Evolutionary conservation across 2,797 vertebrate species (phyloP).

Genomic region (Buceros bicornis): DNA sequence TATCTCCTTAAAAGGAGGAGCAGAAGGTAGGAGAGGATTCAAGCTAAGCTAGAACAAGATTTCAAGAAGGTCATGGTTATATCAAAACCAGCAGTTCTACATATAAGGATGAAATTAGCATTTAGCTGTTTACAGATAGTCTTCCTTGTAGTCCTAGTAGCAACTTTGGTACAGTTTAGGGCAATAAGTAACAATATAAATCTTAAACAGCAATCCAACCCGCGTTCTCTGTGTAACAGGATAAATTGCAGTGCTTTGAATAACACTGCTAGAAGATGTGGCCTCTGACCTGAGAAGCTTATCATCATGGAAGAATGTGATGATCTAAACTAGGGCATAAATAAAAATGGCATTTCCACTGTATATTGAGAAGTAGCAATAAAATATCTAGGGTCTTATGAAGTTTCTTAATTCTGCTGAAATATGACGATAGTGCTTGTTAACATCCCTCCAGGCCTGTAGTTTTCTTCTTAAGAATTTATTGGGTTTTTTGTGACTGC

Average conservation of each 20-base stretch:
- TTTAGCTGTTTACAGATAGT: neutral
- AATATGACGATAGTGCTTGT: neutral
- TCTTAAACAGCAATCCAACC: neutral
- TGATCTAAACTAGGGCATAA: conserved; percentile 48
- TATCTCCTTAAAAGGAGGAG: neutral
- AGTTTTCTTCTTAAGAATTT: neutral
- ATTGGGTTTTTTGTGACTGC: neutral
- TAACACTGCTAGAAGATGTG: neutral
- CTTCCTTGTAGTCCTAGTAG: neutral
- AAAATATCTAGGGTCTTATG: neutral
- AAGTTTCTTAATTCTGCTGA: neutral
- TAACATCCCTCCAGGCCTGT: neutral
- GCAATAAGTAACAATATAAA: neutral
- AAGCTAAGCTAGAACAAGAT: neutral
- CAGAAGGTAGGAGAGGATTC: neutral
- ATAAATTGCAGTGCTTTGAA: neutral
- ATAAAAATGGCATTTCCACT: conserved; percentile 8
- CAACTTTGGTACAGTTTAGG: neutral
- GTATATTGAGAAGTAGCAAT: neutral
- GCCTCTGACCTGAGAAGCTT: conserved; percentile 2
- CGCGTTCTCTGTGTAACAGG: neutral
- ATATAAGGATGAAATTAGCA: neutral
- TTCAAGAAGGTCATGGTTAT: neutral
- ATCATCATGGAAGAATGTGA: conserved; percentile 6
- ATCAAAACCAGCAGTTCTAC: neutral